Conservation (phyloP, 2,888 invertebrate genomes). For the Nemoura dubitans region DNA sequence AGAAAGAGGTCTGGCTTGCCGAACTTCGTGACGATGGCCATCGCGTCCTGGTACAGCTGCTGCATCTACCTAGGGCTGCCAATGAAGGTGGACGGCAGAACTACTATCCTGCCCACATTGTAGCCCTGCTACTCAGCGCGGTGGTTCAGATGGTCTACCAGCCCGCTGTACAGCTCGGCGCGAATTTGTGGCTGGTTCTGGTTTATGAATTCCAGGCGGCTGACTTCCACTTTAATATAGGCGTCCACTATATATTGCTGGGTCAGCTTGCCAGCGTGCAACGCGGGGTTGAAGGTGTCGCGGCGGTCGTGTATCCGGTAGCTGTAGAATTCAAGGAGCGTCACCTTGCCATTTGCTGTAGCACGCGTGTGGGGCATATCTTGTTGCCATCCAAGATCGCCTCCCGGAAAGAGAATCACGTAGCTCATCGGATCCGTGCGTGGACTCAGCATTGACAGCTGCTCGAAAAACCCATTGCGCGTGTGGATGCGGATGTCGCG, state of each 20-base stretch:
- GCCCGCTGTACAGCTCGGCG: conserved; percentile 50
- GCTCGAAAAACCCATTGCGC: neutral
- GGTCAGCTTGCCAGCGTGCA: conserved; percentile 25
- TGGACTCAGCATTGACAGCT: neutral
- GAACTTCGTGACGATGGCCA: conserved; percentile 52
- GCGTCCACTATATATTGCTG: conserved; percentile 40
- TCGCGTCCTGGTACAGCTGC: conserved; percentile 52
- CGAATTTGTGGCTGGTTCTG: conserved; percentile 50
- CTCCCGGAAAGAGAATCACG: neutral
- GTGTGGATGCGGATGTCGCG: neutral
- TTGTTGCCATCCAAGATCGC: conserved; percentile 7
- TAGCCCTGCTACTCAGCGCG: conserved; percentile 49
- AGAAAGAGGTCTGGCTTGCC: conserved; percentile 51
- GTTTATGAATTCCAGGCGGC: conserved; percentile 50
- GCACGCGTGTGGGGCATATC: neutral
- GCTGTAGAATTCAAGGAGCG: conserved; percentile 23
- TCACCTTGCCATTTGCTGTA: neutral
- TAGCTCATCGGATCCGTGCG: conserved; percentile 21
- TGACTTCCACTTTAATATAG: conserved; percentile 36
- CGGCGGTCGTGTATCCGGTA: neutral
- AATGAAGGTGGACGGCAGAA: conserved; percentile 50
- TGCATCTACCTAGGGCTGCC: conserved; percentile 49
- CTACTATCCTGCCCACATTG: conserved; percentile 49
- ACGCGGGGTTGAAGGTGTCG: neutral
- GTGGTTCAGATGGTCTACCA: conserved; percentile 49